Conservation (phyloP, 1,140 invertebrate species). For the Hyphantria cunea region DNA sequence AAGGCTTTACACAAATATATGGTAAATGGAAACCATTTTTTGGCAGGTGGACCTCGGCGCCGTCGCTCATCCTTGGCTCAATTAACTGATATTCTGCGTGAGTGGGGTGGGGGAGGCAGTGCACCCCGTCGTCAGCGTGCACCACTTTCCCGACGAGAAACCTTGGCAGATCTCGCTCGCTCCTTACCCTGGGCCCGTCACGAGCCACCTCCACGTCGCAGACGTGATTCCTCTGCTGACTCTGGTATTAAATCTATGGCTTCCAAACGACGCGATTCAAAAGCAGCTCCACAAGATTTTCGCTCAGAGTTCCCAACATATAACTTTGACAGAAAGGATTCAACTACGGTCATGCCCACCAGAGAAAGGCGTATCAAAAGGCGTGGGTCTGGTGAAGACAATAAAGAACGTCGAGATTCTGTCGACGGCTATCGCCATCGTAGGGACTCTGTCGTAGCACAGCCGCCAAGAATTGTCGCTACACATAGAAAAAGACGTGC, state of each 20-base stretch:
- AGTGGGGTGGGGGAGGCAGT: slow-evolving; percentile 90
- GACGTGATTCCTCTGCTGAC: slow-evolving; percentile 91
- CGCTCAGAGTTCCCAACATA: slow-evolving; percentile 86
- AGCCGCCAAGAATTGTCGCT: slow-evolving; percentile 83
- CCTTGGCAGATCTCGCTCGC: slow-evolving; percentile 90
- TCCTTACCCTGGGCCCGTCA: slow-evolving; percentile 88
- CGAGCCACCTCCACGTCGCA: slow-evolving; percentile 83
- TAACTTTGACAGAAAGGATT: slow-evolving; percentile 86
- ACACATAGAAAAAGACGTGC: slow-evolving; percentile 86
- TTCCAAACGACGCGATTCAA: slow-evolving; percentile 87
- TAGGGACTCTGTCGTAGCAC: slow-evolving; percentile 84
- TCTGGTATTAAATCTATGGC: slow-evolving; percentile 89
- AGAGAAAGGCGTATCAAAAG: slow-evolving; percentile 77
- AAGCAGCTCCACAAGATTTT: slow-evolving; percentile 85
- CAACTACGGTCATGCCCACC: slow-evolving; percentile 70
- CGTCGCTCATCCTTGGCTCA: slow-evolving; percentile 92
- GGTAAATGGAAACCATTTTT: slow-evolving; percentile 1
- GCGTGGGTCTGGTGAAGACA: slow-evolving; percentile 80
- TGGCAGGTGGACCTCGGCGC: slow-evolving; percentile 83
- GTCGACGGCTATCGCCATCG: slow-evolving; percentile 76
- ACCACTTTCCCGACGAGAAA: slow-evolving; percentile 91
- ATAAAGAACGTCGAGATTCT: slow-evolving; percentile 71
- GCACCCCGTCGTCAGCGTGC: slow-evolving; percentile 84
- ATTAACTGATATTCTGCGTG: slow-evolving; percentile 92
- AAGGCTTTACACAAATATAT: too few relatives aligned